Evolutionary conservation across 2,888 invertebrate species (phyloP).

Genomic region (Scaptomyza cyrtandrae): DNA sequence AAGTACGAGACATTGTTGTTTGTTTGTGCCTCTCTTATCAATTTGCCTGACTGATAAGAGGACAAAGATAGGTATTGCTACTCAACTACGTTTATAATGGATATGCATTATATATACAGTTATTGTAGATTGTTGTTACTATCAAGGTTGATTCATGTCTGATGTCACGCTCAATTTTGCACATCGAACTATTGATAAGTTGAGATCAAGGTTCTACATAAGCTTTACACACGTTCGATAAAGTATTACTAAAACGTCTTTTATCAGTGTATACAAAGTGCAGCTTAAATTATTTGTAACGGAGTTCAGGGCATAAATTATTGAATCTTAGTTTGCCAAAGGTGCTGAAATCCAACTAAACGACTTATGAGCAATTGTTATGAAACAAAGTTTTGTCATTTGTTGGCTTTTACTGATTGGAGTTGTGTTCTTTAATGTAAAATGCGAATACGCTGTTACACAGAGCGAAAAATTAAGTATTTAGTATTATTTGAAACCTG

Average conservation of each 20-base stretch:
- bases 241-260: neutral
- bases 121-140: neutral
- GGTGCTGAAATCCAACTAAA: neutral
- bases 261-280: conserved; percentile 14
- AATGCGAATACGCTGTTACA: too few relatives aligned
- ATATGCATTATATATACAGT: conserved; percentile 15
- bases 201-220: conserved; percentile 30
- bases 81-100: conserved; percentile 11
- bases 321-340: neutral
- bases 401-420: too few relatives aligned
- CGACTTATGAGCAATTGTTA: neutral
- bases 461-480: too few relatives aligned
- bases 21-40: conserved; percentile 33
- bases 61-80: neutral
- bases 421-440: too few relatives aligned
- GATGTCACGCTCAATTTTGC: conserved; percentile 23
- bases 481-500: too few relatives aligned
- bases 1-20: neutral
- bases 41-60: conserved; percentile 37
- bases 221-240: conserved; percentile 22
- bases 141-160: conserved; percentile 33
- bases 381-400: neutral
- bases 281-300: neutral
- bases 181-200: conserved; percentile 5
- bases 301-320: neutral